Conservation (phyloP, 2,888 invertebrate species). For the Neoaliturus tenellus region DNA sequence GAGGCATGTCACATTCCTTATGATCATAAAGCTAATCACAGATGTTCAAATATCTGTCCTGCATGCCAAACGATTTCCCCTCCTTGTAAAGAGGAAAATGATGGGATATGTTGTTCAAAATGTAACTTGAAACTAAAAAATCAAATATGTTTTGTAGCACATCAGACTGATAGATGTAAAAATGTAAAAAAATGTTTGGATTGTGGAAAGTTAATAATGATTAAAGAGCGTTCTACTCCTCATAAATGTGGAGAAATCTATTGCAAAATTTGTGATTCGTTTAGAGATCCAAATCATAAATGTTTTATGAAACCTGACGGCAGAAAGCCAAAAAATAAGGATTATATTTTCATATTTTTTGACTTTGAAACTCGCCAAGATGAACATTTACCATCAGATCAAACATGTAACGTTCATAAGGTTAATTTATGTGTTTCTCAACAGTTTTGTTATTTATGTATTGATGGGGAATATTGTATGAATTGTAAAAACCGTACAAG, state of each 20-base stretch:
- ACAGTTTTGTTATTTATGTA: slow-evolving; percentile 11
- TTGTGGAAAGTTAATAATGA: not conserved
- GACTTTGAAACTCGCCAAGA: slow-evolving; percentile 64
- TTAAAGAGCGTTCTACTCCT: not conserved
- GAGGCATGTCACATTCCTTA: slow-evolving; percentile 64
- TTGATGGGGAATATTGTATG: not conserved
- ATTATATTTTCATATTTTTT: slow-evolving; percentile 62
- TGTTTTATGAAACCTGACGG: slow-evolving; percentile 55
- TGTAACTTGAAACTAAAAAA: not conserved
- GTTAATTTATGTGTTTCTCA: slow-evolving; percentile 33
- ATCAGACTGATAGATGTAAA: not conserved
- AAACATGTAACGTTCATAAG: not conserved
- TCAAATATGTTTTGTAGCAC: not conserved
- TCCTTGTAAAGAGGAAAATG: slow-evolving; percentile 28
- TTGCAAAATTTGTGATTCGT: slow-evolving; percentile 58
- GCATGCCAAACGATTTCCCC: slow-evolving; percentile 14
- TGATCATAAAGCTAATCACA: slow-evolving; percentile 21
- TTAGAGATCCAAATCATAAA: slow-evolving; percentile 3
- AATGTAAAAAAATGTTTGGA: not conserved
- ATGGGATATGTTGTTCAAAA: not conserved
- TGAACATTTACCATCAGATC: slow-evolving; percentile 27
- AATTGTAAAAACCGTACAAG: not conserved
- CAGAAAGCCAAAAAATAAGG: slow-evolving; percentile 32
- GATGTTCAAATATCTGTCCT: not conserved
- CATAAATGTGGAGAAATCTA: slow-evolving; percentile 57